Evolutionary conservation across 2,888 invertebrate species (phyloP), one percentile per base, ranked within the genome.

Genomic region (Drosophila mercatorum): DNA sequence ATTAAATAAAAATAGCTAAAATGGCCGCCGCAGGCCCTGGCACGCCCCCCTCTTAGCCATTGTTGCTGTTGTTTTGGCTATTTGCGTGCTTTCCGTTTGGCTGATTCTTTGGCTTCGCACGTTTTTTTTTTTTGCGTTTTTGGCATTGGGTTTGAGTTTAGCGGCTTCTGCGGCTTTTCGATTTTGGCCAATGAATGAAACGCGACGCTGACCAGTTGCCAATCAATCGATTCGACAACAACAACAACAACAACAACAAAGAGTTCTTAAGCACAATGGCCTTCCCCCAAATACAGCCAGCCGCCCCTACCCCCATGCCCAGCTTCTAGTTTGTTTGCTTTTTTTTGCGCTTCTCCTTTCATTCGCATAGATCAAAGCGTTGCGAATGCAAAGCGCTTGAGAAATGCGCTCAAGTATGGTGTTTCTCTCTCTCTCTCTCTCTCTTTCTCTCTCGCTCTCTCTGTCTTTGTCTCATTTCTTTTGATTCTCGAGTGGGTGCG

Each of bases 1-100:
- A 80, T 81, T 76, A 83, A 88, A 86, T 86, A 66, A 60, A 78
- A 78, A 69, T 78, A 68, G 67, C 72, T 26, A 81, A 86, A 81
- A 83, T 72, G 78, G 68, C 73, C 65, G 75, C 61, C 47, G 22
- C 58, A 26, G 38, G 66, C 52, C 28, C 38, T 38, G 44, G 26
- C 43, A 14, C 31, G n/a, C 17, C 41, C 34, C 26, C 17, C 53
- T 34, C 5, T 52, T 60, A 38, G 38, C 40, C 49, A 56, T 8
- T 14, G 14, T 41, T 52, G 40, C 41, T 38, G 10, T 12, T 38
- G 2, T 38, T 66, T 0, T 46, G 57, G 26, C 62, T 69, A 60
- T 73, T 64, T 67, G 75, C 58, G 60, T 80, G 72, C 81, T 78
- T 86, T 83, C 69, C 81, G 72, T 83, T 86, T 82, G 70, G 78